Base-by-base conservation (phyloP, 2,113 vertebrate species). In the Osmerus mordax region DNA sequence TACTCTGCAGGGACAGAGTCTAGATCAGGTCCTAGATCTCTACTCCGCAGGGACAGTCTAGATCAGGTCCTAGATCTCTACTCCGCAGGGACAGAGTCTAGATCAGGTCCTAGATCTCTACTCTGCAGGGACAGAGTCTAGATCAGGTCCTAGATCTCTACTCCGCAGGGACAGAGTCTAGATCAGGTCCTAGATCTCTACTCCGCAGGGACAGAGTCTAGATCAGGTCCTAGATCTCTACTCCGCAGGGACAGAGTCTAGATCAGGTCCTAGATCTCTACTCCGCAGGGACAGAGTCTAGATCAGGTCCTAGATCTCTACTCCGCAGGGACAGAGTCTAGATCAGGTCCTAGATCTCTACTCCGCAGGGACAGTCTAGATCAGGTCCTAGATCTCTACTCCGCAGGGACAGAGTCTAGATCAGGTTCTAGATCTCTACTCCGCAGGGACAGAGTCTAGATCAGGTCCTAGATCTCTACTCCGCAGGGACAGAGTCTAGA, bases 31-130 rank as follows among this genome's bases (percentile, higher is more conserved):
- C 19, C 21, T 12, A 15, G 29, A 25, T 14, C 61, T 7, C 28
- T 63, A 29, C 23, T 32, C 28, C 28, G 61, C 28, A 15, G 14
- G 25, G 2, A 86, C 87, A 67, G 89, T 93, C 92, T 0, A 91
- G 91, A 11, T 16, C 67, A 19, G 32, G 32, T 36, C 32, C 6
- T 7, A 36, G 32, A 7, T 36, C 32, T 36, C 74, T 89, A 90
- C 69, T 91, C 88, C 59, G 82, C 82, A 61, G 83, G 67, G 4
- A 86, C 87, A 67, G 89, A 92, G 87, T 93, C 92, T 0, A 91
- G 91, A 9, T 15, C 67, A 19, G 29, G 29, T 32, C 29, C 4
- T 4, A 32, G 29, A 4, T 32, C 29, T 32, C 29, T 32, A 32
- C 4, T 8, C 36, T 1, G 36, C 36, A 41, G 36, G 4, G 36